phyloP scores from a whole-genome alignment of 2,113 vertebrate species.

The Xenus cinereus region DNA sequence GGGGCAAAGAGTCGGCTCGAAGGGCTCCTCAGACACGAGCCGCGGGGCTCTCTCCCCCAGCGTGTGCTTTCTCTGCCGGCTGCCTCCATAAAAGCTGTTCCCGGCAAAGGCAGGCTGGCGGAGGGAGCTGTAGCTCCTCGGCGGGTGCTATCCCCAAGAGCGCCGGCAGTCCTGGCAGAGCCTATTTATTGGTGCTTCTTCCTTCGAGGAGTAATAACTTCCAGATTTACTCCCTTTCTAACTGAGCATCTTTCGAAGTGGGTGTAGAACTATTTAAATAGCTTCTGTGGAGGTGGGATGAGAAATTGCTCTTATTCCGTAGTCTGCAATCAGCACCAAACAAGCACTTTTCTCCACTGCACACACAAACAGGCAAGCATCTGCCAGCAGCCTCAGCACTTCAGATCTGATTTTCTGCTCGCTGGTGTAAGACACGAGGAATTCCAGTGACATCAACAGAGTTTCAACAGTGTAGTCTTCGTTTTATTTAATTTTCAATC shows the following conservation, averaged over 20 bases:
- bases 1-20: background rate
- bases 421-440: slow-evolving; percentile 12
- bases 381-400: slow-evolving; percentile 34
- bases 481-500: background rate
- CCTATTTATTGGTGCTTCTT: background rate
- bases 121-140: background rate
- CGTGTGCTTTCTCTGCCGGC: background rate
- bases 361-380: slow-evolving; percentile 61
- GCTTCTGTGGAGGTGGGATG: slow-evolving; percentile 63
- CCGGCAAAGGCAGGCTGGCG: background rate
- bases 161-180: background rate
- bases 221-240: slow-evolving; percentile 57
- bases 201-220: slow-evolving; percentile 45
- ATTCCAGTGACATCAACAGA: background rate
- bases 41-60: background rate
- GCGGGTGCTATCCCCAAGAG: background rate
- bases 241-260: slow-evolving; percentile 63
- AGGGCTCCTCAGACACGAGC: background rate
- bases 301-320: slow-evolving; percentile 68
- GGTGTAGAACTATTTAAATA: slow-evolving; percentile 64
- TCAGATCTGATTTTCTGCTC: background rate
- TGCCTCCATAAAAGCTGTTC: background rate
- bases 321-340: slow-evolving; percentile 66
- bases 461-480: background rate
- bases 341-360: slow-evolving; percentile 65